Conservation (phyloP, 2,888 invertebrate genomes). For the Gnatocerus cornutus region DNA sequence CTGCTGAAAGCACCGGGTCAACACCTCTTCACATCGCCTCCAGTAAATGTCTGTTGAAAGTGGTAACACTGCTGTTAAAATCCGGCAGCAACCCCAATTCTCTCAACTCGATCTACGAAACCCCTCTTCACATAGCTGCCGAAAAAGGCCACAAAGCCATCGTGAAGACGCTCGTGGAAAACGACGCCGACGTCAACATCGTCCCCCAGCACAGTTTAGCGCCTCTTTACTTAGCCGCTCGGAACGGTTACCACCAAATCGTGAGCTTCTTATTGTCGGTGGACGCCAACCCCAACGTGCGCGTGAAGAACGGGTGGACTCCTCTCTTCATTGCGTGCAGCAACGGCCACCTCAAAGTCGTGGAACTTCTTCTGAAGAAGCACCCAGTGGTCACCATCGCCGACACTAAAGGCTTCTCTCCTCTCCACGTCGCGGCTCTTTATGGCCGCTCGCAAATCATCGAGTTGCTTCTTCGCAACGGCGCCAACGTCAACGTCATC, state of each 20-base stretch:
- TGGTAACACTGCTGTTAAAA: not conserved
- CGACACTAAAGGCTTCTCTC: not conserved
- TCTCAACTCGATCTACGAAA: not conserved
- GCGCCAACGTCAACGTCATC: not conserved
- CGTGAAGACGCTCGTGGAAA: not conserved
- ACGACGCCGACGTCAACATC: not conserved
- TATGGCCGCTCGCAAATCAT: not conserved
- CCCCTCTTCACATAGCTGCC: not conserved
- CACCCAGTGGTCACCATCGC: not conserved
- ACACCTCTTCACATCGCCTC: constrained; percentile 1
- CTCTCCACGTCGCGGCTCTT: not conserved
- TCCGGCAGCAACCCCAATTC: not conserved
- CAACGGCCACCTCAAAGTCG: not conserved
- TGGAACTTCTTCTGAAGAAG: not conserved
- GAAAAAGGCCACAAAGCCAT: not conserved
- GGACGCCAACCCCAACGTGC: not conserved
- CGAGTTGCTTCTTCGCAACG: not conserved
- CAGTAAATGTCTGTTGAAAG: not conserved
- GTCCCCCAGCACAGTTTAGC: not conserved
- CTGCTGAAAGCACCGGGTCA: not conserved
- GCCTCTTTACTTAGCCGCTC: not conserved
- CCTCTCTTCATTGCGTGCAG: not conserved
- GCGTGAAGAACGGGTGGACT: not conserved
- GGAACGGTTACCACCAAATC: not conserved
- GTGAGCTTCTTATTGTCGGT: not conserved